Conservation (phyloP, 2,888 invertebrate species). For the Mesoligia furuncula region DNA sequence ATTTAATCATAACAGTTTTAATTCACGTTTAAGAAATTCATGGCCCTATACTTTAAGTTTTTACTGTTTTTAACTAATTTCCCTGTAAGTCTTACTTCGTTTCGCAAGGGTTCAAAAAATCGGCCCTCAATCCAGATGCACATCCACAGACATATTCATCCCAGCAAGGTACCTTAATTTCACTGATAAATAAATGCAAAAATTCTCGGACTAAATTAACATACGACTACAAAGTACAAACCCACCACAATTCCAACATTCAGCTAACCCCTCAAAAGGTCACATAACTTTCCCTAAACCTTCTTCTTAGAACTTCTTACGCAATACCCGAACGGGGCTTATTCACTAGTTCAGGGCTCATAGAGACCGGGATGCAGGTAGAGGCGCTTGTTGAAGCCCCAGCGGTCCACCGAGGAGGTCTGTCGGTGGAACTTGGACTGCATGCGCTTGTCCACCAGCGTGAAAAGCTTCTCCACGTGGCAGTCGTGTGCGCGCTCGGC, state of each 20-base stretch:
- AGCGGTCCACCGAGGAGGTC: slow-evolving; percentile 91
- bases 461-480: slow-evolving; percentile 92
- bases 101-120: no score
- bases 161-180: not conserved
- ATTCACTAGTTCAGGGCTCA: slow-evolving; percentile 62
- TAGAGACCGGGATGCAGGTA: slow-evolving; percentile 93
- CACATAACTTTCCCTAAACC: not conserved
- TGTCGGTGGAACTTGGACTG: slow-evolving; percentile 86
- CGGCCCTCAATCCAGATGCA: no score
- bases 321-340: not conserved
- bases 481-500: slow-evolving; percentile 91
- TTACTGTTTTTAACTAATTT: no score
- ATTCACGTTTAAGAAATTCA: no score
- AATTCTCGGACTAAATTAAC: not conserved
- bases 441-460: slow-evolving; percentile 90
- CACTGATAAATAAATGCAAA: slow-evolving; percentile 20
- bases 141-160: not conserved
- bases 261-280: not conserved
- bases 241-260: not conserved
- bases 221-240: not conserved
- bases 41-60: no score
- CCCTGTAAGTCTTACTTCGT: no score
- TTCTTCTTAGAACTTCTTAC: slow-evolving; percentile 4
- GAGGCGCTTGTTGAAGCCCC: slow-evolving; percentile 92
- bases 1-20: no score